These are phyloP conservation scores for Lasius fuliginosus DNA, from an alignment of 2,888 invertebrate genomes.

Conservation along the genomic window DNA sequence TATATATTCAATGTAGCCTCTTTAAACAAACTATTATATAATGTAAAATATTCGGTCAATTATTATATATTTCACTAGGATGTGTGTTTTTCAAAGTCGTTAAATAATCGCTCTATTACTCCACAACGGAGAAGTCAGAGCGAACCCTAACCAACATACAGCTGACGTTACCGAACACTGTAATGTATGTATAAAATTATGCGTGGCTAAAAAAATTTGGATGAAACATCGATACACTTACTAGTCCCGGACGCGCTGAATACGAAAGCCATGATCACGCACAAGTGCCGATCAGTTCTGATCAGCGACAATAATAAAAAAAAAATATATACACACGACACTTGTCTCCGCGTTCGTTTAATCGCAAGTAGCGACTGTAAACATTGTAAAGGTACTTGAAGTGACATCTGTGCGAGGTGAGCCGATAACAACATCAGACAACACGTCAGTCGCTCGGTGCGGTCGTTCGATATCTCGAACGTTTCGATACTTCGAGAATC, in stretches of 20 bases:
- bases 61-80: not conserved
- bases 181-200: not conserved
- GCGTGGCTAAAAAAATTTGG: not conserved
- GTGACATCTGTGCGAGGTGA: not conserved
- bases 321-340: not conserved
- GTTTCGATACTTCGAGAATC: not conserved
- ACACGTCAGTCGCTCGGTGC: not conserved
- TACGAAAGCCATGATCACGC: slow-evolving; percentile 78
- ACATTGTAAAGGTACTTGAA: not conserved
- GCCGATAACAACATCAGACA: not conserved
- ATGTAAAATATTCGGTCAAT: not conserved
- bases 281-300: slow-evolving; percentile 54
- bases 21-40: slow-evolving; percentile 17
- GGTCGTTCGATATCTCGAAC: not conserved
- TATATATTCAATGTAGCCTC: not conserved
- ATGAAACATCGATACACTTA: slow-evolving; percentile 70
- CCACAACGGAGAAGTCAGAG: not conserved
- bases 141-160: not conserved
- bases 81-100: not conserved
- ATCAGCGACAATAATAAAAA: not conserved
- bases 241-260: slow-evolving; percentile 68
- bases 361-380: not conserved
- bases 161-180: not conserved
- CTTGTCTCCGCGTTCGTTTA: not conserved
- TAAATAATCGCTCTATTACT: not conserved